Percentiles rank a stretch among this genome's conserved stretches.
Conservation (phyloP, 2,113 vertebrate species). For the Martes martes region DNA sequence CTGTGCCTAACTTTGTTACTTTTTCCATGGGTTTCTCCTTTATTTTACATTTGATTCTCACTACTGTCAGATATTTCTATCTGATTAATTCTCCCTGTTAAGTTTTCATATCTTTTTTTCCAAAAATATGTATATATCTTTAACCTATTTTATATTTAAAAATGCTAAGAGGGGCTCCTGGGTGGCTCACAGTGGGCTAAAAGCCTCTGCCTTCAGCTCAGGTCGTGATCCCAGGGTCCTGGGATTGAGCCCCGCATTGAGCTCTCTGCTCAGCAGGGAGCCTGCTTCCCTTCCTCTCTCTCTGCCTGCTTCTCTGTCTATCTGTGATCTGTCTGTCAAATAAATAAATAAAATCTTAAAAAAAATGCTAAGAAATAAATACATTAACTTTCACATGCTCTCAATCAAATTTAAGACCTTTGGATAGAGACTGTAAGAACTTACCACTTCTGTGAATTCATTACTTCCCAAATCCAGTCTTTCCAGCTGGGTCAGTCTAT, state of each 20-base stretch:
- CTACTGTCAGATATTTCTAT: background rate
- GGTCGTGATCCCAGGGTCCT: too few relatives aligned
- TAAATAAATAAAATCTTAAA: too few relatives aligned
- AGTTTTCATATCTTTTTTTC: background rate
- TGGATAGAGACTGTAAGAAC: conserved; percentile 61
- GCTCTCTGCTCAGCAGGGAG: too few relatives aligned
- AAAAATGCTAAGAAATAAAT: background rate
- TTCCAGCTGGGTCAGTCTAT: conserved; percentile 96
- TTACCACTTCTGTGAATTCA: conserved; percentile 96
- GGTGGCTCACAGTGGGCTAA: too few relatives aligned
- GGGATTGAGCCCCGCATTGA: too few relatives aligned
- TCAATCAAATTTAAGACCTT: conserved; percentile 58
- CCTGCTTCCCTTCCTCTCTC: too few relatives aligned
- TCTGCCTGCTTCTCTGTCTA: too few relatives aligned
- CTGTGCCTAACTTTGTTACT: background rate
- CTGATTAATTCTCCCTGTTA: background rate
- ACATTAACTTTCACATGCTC: conserved; percentile 31
- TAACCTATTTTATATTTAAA: background rate
- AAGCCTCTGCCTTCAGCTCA: too few relatives aligned
- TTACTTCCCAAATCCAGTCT: conserved; percentile 98
- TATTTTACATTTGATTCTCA: conserved; percentile 8
- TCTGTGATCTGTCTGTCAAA: too few relatives aligned
- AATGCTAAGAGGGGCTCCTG: background rate
- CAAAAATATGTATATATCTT: background rate
- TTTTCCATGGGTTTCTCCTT: background rate